Evolutionary conservation across 2,797 vertebrate genomes (phyloP).

Genomic region (Phylloscopus collybita): DNA sequence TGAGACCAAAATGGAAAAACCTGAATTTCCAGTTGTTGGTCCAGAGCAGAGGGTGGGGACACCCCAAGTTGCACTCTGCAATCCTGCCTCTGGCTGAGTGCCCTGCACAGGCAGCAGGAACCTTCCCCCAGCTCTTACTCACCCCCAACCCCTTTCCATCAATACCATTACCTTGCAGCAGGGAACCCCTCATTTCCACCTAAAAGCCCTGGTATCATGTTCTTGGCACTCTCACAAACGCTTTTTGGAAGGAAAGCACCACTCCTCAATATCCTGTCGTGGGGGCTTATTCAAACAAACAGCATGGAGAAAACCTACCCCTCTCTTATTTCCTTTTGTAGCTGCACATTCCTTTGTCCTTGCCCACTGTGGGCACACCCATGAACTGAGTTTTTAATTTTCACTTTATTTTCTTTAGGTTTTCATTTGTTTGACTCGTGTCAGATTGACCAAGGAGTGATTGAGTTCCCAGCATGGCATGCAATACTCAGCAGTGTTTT

Average conservation of each 20-base stretch:
- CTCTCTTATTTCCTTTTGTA: not conserved
- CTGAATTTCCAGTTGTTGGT: not conserved
- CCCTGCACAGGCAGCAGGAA: not conserved
- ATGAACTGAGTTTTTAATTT: not conserved
- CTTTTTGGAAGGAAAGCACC: not conserved
- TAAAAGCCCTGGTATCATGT: not conserved
- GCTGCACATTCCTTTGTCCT: not conserved
- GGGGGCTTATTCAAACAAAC: conserved; percentile 9
- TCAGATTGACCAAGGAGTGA: not conserved
- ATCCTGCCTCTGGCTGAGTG: not conserved
- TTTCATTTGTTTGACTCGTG: not conserved
- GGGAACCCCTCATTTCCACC: not conserved
- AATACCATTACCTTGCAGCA: not conserved
- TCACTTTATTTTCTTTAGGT: not conserved
- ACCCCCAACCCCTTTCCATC: not conserved
- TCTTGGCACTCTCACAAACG: not conserved
- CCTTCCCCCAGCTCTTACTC: not conserved
- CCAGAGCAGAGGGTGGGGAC: not conserved
- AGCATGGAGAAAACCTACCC: not conserved
- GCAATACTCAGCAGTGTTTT: not conserved
- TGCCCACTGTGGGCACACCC: not conserved
- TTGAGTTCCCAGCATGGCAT: not conserved
- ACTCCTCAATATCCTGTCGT: not conserved
- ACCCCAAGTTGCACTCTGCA: not conserved
- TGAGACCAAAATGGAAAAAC: not conserved